Evolutionary conservation across 2,888 invertebrate species (phyloP).

Genomic region (Alviniconcha strummeri): DNA sequence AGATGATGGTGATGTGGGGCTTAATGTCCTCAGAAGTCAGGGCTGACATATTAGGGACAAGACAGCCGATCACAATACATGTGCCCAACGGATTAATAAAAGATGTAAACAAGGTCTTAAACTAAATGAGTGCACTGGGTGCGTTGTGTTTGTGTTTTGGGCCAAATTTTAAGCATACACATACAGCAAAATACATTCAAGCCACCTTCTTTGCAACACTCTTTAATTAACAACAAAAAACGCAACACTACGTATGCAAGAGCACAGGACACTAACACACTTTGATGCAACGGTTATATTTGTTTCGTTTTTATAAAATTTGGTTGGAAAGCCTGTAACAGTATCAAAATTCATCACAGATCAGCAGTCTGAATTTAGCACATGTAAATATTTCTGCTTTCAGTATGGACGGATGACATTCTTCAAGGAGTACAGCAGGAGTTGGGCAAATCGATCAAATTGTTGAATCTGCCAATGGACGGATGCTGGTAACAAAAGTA

Average conservation of each 20-base stretch:
- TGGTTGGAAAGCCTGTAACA: neutral
- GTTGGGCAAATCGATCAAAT: neutral
- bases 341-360: constrained; percentile 16
- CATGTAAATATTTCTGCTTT: neutral
- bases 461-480: neutral
- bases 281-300: neutral
- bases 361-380: constrained; percentile 16
- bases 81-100: too few relatives aligned
- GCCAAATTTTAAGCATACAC: too few relatives aligned
- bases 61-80: too few relatives aligned
- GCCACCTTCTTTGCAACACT: constrained; percentile 5
- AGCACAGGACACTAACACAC: constrained; percentile 13
- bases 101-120: too few relatives aligned
- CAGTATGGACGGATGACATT: neutral
- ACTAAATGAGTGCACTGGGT: too few relatives aligned
- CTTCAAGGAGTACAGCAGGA: neutral
- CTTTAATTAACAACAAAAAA: constrained; percentile 11
- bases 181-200: too few relatives aligned
- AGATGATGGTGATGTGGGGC: too few relatives aligned
- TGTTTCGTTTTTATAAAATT: neutral
- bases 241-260: constrained; percentile 11
- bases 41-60: too few relatives aligned
- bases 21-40: too few relatives aligned
- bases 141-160: too few relatives aligned
- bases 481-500: neutral